Conservation (phyloP, 1,140 invertebrate species). For the Drosophila paulistorum region DNA sequence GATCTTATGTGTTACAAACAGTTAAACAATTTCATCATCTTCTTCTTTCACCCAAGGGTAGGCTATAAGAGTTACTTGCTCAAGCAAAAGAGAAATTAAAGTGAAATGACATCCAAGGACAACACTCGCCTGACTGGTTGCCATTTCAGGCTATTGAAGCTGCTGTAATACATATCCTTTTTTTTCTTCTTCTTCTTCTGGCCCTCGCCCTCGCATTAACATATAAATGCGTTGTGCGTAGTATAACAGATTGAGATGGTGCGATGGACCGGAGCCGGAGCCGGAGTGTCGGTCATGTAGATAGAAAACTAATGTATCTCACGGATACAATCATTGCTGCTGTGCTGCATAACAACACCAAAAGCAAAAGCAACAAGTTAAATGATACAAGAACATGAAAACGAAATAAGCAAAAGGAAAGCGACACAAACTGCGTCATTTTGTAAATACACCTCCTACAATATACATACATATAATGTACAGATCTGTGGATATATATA, state of each 20-base stretch:
- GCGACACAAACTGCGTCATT: slow-evolving; percentile 68
- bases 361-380: slow-evolving; percentile 68
- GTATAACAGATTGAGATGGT: slow-evolving; percentile 53
- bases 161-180: slow-evolving; percentile 45
- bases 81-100: slow-evolving; percentile 32
- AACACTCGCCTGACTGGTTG: slow-evolving; percentile 15
- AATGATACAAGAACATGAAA: slow-evolving; percentile 23
- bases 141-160: background rate
- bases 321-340: slow-evolving; percentile 46
- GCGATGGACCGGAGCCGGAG: slow-evolving; percentile 24
- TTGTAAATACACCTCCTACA: slow-evolving; percentile 39
- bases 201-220: slow-evolving; percentile 49
- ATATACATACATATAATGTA: slow-evolving; percentile 18
- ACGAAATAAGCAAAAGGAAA: slow-evolving; percentile 12
- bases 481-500: slow-evolving; percentile 29
- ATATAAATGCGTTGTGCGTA: slow-evolving; percentile 66
- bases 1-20: background rate
- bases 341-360: slow-evolving; percentile 45
- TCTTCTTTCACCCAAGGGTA: background rate
- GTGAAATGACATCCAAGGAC: slow-evolving; percentile 53
- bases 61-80: background rate
- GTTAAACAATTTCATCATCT: background rate
- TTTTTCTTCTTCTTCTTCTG: background rate
- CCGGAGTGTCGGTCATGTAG: slow-evolving; percentile 18
- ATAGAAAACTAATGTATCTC: slow-evolving; percentile 54